Evolutionary conservation across 2,797 vertebrate genomes (phyloP).

Genomic region (Coregonus suidteri): DNA sequence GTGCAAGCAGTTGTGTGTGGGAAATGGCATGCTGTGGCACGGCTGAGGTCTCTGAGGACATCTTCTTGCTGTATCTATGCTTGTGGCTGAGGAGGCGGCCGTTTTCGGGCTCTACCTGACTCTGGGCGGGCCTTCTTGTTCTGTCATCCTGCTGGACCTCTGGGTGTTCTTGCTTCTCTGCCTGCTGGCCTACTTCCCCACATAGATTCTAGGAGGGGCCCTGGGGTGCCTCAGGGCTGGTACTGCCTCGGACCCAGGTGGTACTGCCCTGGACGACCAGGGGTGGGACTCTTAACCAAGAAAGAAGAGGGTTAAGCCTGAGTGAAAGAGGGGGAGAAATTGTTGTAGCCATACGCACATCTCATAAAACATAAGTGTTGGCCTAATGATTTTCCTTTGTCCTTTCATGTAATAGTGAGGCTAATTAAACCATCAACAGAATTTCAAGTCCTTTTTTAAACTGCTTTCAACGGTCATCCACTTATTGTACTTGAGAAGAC

Average conservation of each 20-base stretch:
- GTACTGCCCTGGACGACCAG: conserved; percentile 86
- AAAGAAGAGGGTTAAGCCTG: conserved; percentile 35
- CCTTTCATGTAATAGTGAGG: neutral
- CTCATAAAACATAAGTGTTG: neutral
- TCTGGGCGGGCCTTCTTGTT: conserved; percentile 83
- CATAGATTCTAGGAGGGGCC: conserved; percentile 85
- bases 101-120: conserved; percentile 86
- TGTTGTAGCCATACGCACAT: neutral
- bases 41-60: conserved; percentile 85
- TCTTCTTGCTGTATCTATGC: conserved; percentile 88
- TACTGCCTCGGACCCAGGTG: conserved; percentile 79
- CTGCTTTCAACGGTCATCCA: neutral
- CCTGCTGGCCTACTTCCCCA: conserved; percentile 85
- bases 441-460: too few relatives aligned
- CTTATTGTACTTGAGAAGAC: neutral
- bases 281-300: conserved; percentile 78
- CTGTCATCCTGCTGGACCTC: conserved; percentile 84
- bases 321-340: neutral
- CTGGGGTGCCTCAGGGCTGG: conserved; percentile 84
- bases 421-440: neutral
- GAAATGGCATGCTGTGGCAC: conserved; percentile 82
- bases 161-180: conserved; percentile 87
- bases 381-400: neutral
- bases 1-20: conserved; percentile 77
- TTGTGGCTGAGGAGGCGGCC: conserved; percentile 83